Evolutionary conservation across 2,888 invertebrate genomes (phyloP), one percentile per base, ranked within the genome.

Genomic region (Lithophane leautieri): DNA sequence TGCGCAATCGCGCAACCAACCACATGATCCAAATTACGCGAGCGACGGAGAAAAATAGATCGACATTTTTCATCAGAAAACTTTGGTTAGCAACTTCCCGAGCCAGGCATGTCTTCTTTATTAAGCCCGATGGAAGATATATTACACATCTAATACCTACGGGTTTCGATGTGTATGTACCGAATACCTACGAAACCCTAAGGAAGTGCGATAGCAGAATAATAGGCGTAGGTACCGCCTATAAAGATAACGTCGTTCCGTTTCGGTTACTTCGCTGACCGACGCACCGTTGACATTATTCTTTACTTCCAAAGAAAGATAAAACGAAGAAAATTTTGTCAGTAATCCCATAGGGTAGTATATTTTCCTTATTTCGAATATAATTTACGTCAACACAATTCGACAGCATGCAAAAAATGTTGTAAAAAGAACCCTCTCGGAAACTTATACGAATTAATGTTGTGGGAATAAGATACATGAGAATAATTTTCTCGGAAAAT

Each of bases 21-120:
- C 93, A 93, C 92, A 92, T 91, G 92, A 94, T 93, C 92, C 91
- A 91, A 94, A 94, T 95, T 93, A 94, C 91, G 90, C 89, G 88
- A 89, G 89, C 89, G 93, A 92, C 92, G 88, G 89, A 88, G 93
- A 95, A 94, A 94, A 95, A 95, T 94, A 92, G 93, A 93, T 92
- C 89, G 87, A 88, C 91, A 94, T 94, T 94, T 94, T 91, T 93
- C 93, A 91, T 89, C 89, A 86, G 85, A 83, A 86, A 91, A 92
- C 87, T 90, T 91, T 87, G 82, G 73, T 86, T 85, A 80, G 86
- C 84, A 86, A 87, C 77, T 90, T 88, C 73, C 73, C 71, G 66
- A 78, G 75, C 69, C 78, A 80, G 76, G 73, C 84, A 84, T 83
- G 81, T 81, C 84, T 81, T 82, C 82, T 85, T 83, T 86, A 88